Evolutionary conservation across 2,888 invertebrate genomes (phyloP), one percentile per base, ranked within the genome.

Genomic region (Clepsis dumicolana): DNA sequence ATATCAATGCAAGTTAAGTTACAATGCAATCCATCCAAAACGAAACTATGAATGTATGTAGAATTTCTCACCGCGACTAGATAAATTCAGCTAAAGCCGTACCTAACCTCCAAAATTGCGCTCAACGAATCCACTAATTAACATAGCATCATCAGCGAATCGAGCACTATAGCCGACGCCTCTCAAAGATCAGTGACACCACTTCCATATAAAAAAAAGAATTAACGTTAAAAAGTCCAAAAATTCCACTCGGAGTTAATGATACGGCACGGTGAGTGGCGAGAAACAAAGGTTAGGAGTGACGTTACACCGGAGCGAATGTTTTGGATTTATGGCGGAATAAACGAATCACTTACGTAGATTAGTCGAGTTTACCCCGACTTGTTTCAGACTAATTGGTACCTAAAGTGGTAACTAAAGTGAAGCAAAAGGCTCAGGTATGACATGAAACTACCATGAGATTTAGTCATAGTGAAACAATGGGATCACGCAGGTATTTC

Each of bases 231-330:
- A 93, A 92, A 92, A 91, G 87, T 85, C 82, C 63, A 88, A 91
- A 91, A 91, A 91, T 80, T 87, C 90, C 93, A 92, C 93, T 93
- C 86, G 87, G 90, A 92, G 93, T 93, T 93, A 93, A 93, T 93
- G 93, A 93, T 93, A 93, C 93, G 93, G 88, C 88, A 91, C 87
- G 90, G 83, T 83, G 92, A 88, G 90, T 88, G 87, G 87, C 83
- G 88, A 83, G 86, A 93, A 93, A 93, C 93, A 93, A 93, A 91
- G 93, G 84, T 86, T 84, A 56, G 82, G 83, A 32, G 27, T 69
- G 71, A 64, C 71, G 61, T 91, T 72, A 90, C 90, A 92, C 90
- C 85, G 87, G 56, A 29, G 1, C 60, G 85, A 79, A 78, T 76
- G 5, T 16, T 5, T 7, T 4, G 8, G 29, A 29, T 4, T 29